Percentiles rank a stretch among this genome's conserved stretches.
Conservation (phyloP, 2,797 vertebrate species). For the Falco novaeseelandiae region DNA sequence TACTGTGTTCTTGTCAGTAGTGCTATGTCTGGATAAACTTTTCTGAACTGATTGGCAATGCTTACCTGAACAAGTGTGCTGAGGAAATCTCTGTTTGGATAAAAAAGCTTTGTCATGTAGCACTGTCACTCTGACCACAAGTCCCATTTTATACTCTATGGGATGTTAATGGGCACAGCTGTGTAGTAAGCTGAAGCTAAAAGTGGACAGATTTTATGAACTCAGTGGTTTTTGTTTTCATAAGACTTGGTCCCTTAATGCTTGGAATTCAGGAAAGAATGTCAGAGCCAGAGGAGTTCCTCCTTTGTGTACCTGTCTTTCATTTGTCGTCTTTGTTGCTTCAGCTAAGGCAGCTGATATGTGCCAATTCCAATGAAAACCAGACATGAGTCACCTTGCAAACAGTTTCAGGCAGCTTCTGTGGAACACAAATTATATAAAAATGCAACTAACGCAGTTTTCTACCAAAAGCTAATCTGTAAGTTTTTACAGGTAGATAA, state of each 20-base stretch:
- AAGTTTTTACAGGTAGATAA: background rate
- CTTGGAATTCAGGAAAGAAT: background rate
- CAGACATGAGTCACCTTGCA: background rate
- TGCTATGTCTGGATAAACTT: background rate
- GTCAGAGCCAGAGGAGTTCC: background rate
- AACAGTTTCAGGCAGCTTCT: background rate
- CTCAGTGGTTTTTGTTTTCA: fast-evolving
- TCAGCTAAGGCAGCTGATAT: background rate
- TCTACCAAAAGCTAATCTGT: background rate
- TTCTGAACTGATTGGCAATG: background rate
- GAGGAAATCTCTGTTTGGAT: background rate
- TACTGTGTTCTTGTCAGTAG: background rate
- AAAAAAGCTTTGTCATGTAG: background rate
- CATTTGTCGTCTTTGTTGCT: background rate
- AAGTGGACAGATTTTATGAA: background rate
- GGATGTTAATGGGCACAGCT: background rate
- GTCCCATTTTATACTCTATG: background rate
- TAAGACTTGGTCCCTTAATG: background rate
- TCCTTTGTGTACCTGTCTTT: background rate
- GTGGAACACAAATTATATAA: background rate
- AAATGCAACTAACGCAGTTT: background rate
- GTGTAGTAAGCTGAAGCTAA: background rate
- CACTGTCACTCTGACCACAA: background rate
- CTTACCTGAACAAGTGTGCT: background rate
- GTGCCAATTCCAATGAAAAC: background rate